Percentiles rank a stretch among this genome's conserved stretches.
Conservation (phyloP, 2,113 vertebrate species). For the Crypturellus undulatus region DNA sequence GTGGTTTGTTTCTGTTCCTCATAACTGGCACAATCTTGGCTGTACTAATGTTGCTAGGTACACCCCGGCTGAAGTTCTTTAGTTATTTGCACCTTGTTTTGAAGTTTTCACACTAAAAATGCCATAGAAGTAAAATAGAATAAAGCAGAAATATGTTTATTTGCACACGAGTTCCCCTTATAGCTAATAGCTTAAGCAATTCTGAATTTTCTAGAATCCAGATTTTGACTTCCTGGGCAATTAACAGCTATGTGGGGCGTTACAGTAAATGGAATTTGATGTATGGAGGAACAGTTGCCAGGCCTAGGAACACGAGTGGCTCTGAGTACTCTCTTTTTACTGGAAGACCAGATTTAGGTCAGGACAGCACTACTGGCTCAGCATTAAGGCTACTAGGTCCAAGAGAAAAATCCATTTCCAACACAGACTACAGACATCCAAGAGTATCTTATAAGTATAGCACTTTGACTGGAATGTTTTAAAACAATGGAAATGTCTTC, state of each 20-base stretch:
- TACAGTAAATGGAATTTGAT: background rate
- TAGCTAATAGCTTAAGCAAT: background rate
- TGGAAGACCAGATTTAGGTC: background rate
- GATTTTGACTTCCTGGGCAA: background rate
- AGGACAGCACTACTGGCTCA: background rate
- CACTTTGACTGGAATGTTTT: background rate
- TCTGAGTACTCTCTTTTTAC: background rate
- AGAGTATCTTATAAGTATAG: background rate
- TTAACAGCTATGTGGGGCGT: background rate
- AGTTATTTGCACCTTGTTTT: background rate
- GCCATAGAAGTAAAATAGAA: background rate
- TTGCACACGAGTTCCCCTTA: background rate
- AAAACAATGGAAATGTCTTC: background rate
- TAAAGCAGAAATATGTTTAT: background rate
- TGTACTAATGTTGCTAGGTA: accelerated
- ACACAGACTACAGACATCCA: background rate
- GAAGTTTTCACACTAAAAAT: background rate
- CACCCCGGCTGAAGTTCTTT: background rate
- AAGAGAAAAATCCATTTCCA: constrained; percentile 5
- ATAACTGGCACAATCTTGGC: accelerated
- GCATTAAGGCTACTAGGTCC: background rate
- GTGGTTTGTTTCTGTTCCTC: background rate
- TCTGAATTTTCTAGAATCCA: background rate
- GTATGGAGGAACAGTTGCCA: background rate
- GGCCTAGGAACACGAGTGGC: background rate